phyloP scores from a whole-genome alignment of 2,888 invertebrate species.

The Lithophane semibrunnea region DNA sequence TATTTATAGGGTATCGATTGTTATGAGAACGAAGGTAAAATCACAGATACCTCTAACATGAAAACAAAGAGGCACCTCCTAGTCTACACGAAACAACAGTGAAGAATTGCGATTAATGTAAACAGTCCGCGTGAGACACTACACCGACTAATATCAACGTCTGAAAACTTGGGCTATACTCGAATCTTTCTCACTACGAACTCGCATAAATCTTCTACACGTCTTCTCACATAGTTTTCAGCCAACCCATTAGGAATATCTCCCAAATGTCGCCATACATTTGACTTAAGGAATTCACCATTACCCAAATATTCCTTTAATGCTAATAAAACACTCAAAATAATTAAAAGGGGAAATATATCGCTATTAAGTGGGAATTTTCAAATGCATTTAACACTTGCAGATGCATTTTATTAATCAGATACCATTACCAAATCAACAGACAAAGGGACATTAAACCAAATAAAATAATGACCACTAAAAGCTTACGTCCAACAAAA shows the following conservation, averaged over 20 bases:
- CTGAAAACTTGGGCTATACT: slow-evolving; percentile 28
- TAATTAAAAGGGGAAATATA: slow-evolving; percentile 16
- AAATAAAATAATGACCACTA: neutral
- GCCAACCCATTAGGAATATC: slow-evolving; percentile 33
- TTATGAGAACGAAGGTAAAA: neutral
- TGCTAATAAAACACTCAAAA: slow-evolving; percentile 40
- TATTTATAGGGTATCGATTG: neutral
- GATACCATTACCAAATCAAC: neutral
- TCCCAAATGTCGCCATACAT: slow-evolving; percentile 37
- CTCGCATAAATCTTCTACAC: slow-evolving; percentile 36
- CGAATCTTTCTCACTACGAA: slow-evolving; percentile 43
- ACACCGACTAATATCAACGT: slow-evolving; percentile 37
- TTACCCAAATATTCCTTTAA: slow-evolving; percentile 57
- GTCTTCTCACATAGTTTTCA: slow-evolving; percentile 40
- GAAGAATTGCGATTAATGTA: slow-evolving; percentile 66
- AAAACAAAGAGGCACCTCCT: slow-evolving; percentile 35
- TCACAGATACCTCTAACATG: slow-evolving; percentile 7
- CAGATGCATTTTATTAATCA: slow-evolving; percentile 30
- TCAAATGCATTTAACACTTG: slow-evolving; percentile 11
- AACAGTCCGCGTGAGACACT: slow-evolving; percentile 63
- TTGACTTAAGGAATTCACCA: slow-evolving; percentile 43
- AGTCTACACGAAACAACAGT: slow-evolving; percentile 56
- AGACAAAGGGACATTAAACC: slow-evolving; percentile 6
- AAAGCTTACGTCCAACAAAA: slow-evolving; percentile 15
- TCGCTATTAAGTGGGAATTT: slow-evolving; percentile 7